These are phyloP conservation scores for Peromyscus californicus DNA, from an alignment of 2,113 vertebrate genomes.

Conservation along the genomic window DNA sequence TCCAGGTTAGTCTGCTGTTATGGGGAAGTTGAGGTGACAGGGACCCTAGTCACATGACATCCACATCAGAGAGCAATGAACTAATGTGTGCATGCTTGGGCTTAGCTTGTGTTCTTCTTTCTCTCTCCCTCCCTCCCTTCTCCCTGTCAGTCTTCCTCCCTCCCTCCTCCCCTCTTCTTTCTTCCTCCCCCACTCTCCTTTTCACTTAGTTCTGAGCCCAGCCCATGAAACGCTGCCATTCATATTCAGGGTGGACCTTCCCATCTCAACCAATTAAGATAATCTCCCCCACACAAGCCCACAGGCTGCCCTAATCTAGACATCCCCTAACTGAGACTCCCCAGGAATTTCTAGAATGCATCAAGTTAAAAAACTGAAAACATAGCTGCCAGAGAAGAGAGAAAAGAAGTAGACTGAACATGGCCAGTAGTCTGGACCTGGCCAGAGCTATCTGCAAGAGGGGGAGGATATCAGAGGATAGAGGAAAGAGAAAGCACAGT, in stretches of 20 bases:
- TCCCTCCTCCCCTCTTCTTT: fast-evolving
- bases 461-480: not conserved
- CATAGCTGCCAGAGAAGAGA: not conserved
- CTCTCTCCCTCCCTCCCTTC: fast-evolving
- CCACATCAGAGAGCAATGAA: not conserved
- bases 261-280: not conserved
- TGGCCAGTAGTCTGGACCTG: not conserved
- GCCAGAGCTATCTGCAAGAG: not conserved
- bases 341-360: not conserved
- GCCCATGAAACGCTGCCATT: no score
- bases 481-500: not conserved
- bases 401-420: not conserved
- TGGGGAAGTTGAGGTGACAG: not conserved
- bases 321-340: not conserved
- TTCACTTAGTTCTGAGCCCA: not conserved
- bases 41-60: not conserved
- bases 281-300: not conserved
- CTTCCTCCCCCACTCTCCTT: not conserved
- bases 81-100: fast-evolving
- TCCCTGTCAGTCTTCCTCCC: fast-evolving
- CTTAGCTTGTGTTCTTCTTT: no score
- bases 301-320: not conserved
- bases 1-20: not conserved
- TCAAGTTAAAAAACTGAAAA: not conserved
- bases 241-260: not conserved